Conservation (phyloP, 2,113 vertebrate species). For the Corythaeola cristata region DNA sequence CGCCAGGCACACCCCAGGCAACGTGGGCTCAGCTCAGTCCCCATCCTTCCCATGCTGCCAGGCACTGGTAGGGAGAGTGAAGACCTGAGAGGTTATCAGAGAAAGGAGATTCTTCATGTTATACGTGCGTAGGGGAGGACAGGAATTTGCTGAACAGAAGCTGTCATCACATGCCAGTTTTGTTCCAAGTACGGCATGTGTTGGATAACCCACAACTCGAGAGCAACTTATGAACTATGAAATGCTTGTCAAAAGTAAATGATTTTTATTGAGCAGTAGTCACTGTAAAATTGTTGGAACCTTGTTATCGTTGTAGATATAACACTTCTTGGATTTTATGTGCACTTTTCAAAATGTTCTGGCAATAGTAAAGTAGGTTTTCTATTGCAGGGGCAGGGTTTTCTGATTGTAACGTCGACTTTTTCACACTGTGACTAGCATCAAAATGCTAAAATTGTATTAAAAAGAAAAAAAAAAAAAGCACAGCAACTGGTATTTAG, state of each 20-base stretch:
- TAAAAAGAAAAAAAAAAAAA: not conserved
- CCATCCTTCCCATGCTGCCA: not conserved
- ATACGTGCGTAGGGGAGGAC: not conserved
- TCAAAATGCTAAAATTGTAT: not conserved
- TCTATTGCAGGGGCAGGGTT: not conserved
- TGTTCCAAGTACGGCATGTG: not conserved
- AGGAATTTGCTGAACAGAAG: not conserved
- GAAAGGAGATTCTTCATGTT: not conserved
- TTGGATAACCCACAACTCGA: not conserved
- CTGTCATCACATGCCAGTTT: not conserved
- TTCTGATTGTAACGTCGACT: not conserved
- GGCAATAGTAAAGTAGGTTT: not conserved
- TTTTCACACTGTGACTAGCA: not conserved
- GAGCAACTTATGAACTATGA: not conserved
- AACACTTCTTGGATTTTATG: not conserved
- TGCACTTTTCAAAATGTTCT: not conserved
- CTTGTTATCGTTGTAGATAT: not conserved
- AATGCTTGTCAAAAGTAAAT: not conserved
- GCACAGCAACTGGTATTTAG: not conserved
- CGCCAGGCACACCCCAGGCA: too few species aligned
- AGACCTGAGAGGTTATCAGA: not conserved
- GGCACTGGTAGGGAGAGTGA: not conserved
- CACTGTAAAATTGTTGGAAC: not conserved
- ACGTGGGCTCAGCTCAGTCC: not conserved
- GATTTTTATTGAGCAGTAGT: not conserved